Percentiles rank a stretch among this genome's conserved stretches.
Conservation (phyloP, 2,113 vertebrate genomes). For the Osmerus eperlanus region DNA sequence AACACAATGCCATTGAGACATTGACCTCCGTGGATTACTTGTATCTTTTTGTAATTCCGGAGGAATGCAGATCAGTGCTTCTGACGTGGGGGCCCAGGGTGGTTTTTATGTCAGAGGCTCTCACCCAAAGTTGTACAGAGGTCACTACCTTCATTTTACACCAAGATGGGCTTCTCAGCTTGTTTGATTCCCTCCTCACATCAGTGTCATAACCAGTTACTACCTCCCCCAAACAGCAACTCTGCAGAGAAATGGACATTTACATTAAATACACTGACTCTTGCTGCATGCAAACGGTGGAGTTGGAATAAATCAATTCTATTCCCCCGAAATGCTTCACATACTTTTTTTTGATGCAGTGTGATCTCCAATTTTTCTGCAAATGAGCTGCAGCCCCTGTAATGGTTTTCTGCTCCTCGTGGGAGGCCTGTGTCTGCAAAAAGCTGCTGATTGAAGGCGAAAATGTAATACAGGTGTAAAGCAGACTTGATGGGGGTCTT, state of each 20-base stretch:
- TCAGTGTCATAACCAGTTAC: slow-evolving; percentile 50
- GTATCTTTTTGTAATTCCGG: slow-evolving; percentile 8
- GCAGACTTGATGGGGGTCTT: slow-evolving; percentile 78
- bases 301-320: slow-evolving; percentile 75
- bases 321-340: slow-evolving; percentile 64
- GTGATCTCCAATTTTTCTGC: slow-evolving; percentile 77
- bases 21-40: slow-evolving; percentile 18
- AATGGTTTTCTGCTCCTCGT: slow-evolving; percentile 76
- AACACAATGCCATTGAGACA: slow-evolving; percentile 46
- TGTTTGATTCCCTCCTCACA: slow-evolving; percentile 35
- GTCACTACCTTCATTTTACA: slow-evolving; percentile 35
- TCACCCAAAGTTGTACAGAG: slow-evolving; percentile 15
- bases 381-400: slow-evolving; percentile 76
- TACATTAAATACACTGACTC: slow-evolving; percentile 71
- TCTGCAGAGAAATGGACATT: slow-evolving; percentile 56
- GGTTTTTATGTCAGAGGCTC: not conserved
- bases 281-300: slow-evolving; percentile 68
- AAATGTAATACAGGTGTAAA: slow-evolving; percentile 80
- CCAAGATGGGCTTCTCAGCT: slow-evolving; percentile 34
- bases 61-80: no score
- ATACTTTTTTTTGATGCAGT: slow-evolving; percentile 65
- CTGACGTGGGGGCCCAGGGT: no score
- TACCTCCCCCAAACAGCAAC: slow-evolving; percentile 29
- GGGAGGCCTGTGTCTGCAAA: slow-evolving; percentile 70
- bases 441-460: slow-evolving; percentile 80